Evolutionary conservation across 2,113 vertebrate species (phyloP).

Genomic region (Tetrax tetrax): DNA sequence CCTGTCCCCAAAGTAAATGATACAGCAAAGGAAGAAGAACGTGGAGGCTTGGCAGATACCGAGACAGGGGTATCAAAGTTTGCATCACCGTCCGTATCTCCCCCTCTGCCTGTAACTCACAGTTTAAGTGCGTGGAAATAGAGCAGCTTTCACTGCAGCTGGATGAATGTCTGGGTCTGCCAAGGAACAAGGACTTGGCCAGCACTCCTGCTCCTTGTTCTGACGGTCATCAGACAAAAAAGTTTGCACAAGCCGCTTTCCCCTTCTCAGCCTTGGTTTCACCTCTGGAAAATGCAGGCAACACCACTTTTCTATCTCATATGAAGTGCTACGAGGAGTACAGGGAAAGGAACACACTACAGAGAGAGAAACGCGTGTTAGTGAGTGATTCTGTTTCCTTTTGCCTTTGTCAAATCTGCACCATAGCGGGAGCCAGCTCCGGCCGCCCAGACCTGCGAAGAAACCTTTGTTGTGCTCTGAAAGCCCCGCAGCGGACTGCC

Average conservation of each 20-base stretch:
- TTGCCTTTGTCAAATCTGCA: neutral
- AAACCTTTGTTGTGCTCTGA: constrained; percentile 68
- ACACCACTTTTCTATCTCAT: neutral
- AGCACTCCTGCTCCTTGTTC: neutral
- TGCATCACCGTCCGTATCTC: neutral
- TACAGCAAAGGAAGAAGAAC: neutral
- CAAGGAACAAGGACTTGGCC: neutral
- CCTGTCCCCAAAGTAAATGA: neutral
- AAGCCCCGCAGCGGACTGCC: constrained; percentile 57
- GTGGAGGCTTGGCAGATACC: neutral
- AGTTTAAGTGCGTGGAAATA: neutral
- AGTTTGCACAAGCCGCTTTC: neutral
- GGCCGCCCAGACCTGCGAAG: constrained; percentile 61
- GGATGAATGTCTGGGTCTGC: neutral
- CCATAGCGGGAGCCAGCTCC: constrained; percentile 57
- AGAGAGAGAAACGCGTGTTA: neutral
- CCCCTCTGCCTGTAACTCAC: neutral
- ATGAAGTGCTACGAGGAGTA: neutral
- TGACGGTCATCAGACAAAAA: neutral
- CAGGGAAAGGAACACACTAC: neutral
- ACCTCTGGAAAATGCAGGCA: neutral
- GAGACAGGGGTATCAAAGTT: neutral
- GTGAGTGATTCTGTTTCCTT: neutral
- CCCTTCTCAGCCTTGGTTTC: neutral
- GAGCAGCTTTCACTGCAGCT: neutral